Evolutionary conservation across 2,113 vertebrate genomes (phyloP).

Genomic region (Zonotrichia leucophrys): DNA sequence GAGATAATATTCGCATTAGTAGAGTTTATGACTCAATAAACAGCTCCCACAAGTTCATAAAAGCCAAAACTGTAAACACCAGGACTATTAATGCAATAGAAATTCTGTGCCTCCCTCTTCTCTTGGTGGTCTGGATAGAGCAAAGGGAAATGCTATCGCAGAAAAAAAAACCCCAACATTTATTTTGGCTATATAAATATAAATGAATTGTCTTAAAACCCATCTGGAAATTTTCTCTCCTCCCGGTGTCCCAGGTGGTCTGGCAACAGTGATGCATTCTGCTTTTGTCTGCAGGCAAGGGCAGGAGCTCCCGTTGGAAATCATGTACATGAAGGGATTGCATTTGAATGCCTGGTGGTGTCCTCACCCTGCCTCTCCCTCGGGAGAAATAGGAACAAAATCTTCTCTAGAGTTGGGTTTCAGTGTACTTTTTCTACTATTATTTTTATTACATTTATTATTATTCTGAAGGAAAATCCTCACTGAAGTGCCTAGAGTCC

Average conservation of each 20-base stretch:
- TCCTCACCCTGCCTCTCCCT: conserved; percentile 34
- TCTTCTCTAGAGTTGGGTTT: conserved; percentile 1
- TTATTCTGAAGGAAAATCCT: background rate
- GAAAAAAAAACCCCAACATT: conserved; percentile 60
- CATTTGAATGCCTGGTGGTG: background rate
- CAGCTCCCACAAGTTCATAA: conserved; percentile 78
- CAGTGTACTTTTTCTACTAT: background rate
- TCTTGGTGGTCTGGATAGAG: conserved; percentile 75
- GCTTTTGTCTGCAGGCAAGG: conserved; percentile 53
- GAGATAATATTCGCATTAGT: conserved; percentile 80
- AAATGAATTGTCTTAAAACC: conserved; percentile 68
- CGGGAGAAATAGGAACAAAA: conserved; percentile 12
- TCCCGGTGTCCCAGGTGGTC: conserved; percentile 68
- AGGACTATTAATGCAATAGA: conserved; percentile 70
- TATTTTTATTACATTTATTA: background rate
- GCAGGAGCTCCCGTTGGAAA: conserved; percentile 50
- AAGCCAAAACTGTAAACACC: conserved; percentile 74
- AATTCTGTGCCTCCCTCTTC: conserved; percentile 69
- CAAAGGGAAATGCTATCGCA: conserved; percentile 68
- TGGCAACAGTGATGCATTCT: conserved; percentile 54
- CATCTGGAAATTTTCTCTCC: conserved; percentile 66
- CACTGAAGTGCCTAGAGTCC: background rate
- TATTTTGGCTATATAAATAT: conserved; percentile 74
- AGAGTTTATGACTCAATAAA: conserved; percentile 81
- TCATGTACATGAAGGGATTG: conserved; percentile 20